Conservation (phyloP, 2,797 vertebrate genomes). For the Leuciscus waleckii region DNA sequence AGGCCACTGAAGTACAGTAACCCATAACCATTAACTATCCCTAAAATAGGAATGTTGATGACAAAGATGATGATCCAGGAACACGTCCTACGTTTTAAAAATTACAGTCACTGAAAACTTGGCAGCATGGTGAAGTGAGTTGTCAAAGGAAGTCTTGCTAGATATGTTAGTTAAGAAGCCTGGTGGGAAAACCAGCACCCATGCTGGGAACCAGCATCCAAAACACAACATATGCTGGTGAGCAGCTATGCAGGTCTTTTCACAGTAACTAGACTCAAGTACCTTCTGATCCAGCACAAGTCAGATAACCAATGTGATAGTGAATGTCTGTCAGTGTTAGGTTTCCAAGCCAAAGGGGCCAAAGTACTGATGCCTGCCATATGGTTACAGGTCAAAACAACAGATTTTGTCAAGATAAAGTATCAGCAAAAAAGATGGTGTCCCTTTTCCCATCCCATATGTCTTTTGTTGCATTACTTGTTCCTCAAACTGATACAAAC, state of each 20-base stretch:
- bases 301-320: constrained; percentile 63
- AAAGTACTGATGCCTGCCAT: constrained; percentile 71
- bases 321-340: constrained; percentile 65
- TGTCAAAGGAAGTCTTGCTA: constrained; percentile 8
- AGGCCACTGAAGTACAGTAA: constrained; percentile 12
- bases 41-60: constrained; percentile 7
- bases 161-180: background rate
- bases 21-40: background rate
- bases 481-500: constrained; percentile 29
- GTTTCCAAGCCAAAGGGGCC: constrained; percentile 64
- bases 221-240: constrained; percentile 9
- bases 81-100: background rate
- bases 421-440: constrained; percentile 51
- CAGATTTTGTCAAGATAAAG: constrained; percentile 68
- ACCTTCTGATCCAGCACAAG: constrained; percentile 68
- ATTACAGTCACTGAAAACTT: background rate
- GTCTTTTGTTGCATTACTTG: constrained; percentile 30
- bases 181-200: constrained; percentile 20
- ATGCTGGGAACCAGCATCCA: constrained; percentile 12
- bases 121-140: background rate
- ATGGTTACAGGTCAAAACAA: constrained; percentile 74
- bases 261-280: constrained; percentile 48
- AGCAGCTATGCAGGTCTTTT: constrained; percentile 21
- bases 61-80: background rate
- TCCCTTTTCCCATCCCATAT: constrained; percentile 41